A percentile compares a stretch with the other conserved stretches of the same genome.
These are phyloP conservation scores for Crenichthys baileyi DNA, from an alignment of 2,797 vertebrate genomes.

Conservation along the genomic window DNA sequence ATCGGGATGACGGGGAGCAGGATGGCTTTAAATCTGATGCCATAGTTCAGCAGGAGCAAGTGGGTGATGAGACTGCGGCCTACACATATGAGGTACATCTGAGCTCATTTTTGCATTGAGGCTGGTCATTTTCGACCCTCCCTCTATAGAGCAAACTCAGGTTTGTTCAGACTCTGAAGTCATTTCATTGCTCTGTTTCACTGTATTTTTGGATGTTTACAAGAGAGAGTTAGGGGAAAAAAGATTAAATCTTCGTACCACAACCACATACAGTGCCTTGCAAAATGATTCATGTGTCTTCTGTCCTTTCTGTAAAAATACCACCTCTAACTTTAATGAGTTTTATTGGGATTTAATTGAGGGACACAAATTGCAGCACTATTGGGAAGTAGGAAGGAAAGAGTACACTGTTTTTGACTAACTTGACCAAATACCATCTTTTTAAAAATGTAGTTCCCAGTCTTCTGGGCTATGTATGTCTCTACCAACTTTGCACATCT, in stretches of 20 bases:
- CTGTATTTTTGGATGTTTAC: background rate
- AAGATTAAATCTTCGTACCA: background rate
- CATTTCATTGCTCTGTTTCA: no score
- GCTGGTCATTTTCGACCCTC: background rate
- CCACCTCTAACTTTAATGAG: no score
- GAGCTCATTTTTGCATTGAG: conserved; percentile 12
- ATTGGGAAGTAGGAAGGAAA: no score
- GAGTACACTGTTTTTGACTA: no score
- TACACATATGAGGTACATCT: conserved; percentile 94
- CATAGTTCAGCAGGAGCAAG: conserved; percentile 92
- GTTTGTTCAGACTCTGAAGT: background rate
- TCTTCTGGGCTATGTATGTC: no score
- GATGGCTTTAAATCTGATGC: conserved; percentile 92
- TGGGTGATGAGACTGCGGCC: conserved; percentile 86
- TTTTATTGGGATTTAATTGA: no score
- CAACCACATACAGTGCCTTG: background rate
- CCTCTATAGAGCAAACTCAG: background rate
- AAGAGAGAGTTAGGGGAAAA: background rate
- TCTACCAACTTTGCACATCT: no score
- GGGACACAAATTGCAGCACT: no score
- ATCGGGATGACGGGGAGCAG: conserved; percentile 88
- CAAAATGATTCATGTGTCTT: background rate
- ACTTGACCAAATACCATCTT: no score
- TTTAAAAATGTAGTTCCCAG: no score
- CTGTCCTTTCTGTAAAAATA: no score